These are phyloP conservation scores for Otolemur crassicaudatus DNA, from an alignment of 2,797 vertebrate species.

Conservation along the genomic window DNA sequence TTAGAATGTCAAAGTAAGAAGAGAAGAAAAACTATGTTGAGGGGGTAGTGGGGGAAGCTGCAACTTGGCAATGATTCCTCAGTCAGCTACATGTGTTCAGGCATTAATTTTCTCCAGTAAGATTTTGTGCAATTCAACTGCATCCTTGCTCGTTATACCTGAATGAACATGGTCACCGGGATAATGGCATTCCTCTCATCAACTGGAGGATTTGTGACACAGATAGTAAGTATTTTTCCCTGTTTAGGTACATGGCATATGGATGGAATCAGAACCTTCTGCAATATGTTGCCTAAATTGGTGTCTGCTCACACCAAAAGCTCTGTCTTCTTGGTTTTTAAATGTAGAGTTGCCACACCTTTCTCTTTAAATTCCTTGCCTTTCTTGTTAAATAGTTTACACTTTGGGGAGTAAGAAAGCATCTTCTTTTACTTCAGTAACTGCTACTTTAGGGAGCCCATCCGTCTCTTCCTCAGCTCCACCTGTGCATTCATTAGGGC, in stretches of 20 bases:
- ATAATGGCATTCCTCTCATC: constrained; percentile 92
- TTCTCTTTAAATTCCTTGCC: constrained; percentile 98
- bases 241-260: constrained; percentile 93
- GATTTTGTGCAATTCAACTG: constrained; percentile 93
- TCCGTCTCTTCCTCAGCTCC: constrained; percentile 90
- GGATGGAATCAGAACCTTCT: constrained; percentile 93
- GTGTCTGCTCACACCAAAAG: constrained; percentile 96
- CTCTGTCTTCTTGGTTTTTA: constrained; percentile 95
- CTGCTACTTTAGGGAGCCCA: constrained; percentile 93
- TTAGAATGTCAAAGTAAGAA: constrained; percentile 74
- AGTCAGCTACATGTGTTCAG: constrained; percentile 67
- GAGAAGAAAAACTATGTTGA: constrained; percentile 71
- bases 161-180: constrained; percentile 93
- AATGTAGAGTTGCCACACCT: constrained; percentile 95
- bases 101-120: constrained; percentile 92
- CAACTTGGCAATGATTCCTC: constrained; percentile 71
- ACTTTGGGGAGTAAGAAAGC: constrained; percentile 98
- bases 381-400: constrained; percentile 99
- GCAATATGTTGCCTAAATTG: constrained; percentile 96
- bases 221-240: constrained; percentile 97
- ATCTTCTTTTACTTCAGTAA: constrained; percentile 96
- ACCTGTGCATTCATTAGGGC: constrained; percentile 88
- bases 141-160: constrained; percentile 95
- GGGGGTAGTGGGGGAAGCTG: constrained; percentile 82
- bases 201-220: constrained; percentile 94